A percentile compares a stretch with the other conserved stretches of the same genome.
These are phyloP conservation scores for Oophaga sylvatica DNA, from an alignment of 2,797 vertebrate species.

Conservation along the genomic window DNA sequence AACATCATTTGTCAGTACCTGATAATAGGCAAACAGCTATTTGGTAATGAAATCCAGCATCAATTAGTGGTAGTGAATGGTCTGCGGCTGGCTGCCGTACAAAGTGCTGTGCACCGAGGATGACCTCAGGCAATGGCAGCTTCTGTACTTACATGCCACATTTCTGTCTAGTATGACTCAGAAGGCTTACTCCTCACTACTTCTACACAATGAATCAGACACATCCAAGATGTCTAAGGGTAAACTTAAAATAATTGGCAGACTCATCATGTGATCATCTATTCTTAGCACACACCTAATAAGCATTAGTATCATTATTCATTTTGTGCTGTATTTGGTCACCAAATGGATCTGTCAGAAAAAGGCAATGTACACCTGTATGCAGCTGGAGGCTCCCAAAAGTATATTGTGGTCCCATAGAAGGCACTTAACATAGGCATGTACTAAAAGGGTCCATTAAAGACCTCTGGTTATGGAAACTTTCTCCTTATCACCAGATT, in stretches of 20 bases:
- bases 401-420: neutral
- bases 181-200: constrained; percentile 11
- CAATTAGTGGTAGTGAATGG: constrained; percentile 32
- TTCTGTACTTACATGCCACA: constrained; percentile 49
- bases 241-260: constrained; percentile 2
- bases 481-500: no score
- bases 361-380: neutral
- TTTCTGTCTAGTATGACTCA: constrained; percentile 32
- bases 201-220: constrained; percentile 23
- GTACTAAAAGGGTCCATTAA: no score
- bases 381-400: neutral
- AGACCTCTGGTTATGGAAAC: no score
- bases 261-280: constrained; percentile 6
- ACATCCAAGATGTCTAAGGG: neutral
- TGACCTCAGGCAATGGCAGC: constrained; percentile 32
- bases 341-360: neutral
- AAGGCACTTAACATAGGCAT: neutral
- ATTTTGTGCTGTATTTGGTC: neutral
- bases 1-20: constrained; percentile 28
- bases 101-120: constrained; percentile 36
- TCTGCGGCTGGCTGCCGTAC: constrained; percentile 25
- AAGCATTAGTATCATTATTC: neutral
- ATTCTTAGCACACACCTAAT: neutral
- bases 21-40: constrained; percentile 34
- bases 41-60: constrained; percentile 43